A percentile compares a stretch with the other conserved stretches of the same genome.
Conservation (phyloP, 2,797 vertebrate genomes). For the Enteromius unitaeniatus region DNA sequence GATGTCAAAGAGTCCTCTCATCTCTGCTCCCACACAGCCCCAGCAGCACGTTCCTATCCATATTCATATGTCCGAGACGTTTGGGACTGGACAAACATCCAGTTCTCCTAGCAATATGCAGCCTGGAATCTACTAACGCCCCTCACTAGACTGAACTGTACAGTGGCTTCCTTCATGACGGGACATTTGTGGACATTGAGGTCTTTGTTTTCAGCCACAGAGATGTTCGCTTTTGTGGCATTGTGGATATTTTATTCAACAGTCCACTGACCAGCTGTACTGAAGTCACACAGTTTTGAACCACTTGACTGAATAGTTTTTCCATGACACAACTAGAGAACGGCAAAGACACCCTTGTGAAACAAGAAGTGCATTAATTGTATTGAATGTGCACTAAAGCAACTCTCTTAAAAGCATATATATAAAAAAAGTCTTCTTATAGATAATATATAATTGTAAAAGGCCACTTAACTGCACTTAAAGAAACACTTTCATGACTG, state of each 20-base stretch:
- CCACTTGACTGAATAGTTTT: conserved; percentile 64
- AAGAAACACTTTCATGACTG: not conserved
- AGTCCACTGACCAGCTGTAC: conserved; percentile 58
- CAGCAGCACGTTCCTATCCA: conserved; percentile 73
- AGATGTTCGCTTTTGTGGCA: conserved; percentile 60
- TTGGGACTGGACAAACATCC: conserved; percentile 65
- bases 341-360: conserved; percentile 32
- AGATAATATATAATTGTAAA: not conserved
- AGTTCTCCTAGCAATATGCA: conserved; percentile 66
- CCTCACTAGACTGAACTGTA: conserved; percentile 70
- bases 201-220: conserved; percentile 73
- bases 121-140: conserved; percentile 76
- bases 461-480: not conserved
- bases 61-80: conserved; percentile 76
- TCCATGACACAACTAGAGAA: conserved; percentile 69
- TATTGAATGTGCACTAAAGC: not conserved
- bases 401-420: not conserved
- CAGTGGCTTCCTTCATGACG: conserved; percentile 75
- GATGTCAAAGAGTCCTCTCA: conserved; percentile 67
- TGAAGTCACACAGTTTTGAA: conserved; percentile 66
- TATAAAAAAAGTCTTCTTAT: not conserved
- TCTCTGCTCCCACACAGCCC: conserved; percentile 72
- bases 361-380: not conserved
- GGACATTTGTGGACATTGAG: conserved; percentile 70
- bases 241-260: conserved; percentile 80